Evolutionary conservation across 2,797 vertebrate genomes (phyloP).

Genomic region (Hydrocynus forskahlii): DNA sequence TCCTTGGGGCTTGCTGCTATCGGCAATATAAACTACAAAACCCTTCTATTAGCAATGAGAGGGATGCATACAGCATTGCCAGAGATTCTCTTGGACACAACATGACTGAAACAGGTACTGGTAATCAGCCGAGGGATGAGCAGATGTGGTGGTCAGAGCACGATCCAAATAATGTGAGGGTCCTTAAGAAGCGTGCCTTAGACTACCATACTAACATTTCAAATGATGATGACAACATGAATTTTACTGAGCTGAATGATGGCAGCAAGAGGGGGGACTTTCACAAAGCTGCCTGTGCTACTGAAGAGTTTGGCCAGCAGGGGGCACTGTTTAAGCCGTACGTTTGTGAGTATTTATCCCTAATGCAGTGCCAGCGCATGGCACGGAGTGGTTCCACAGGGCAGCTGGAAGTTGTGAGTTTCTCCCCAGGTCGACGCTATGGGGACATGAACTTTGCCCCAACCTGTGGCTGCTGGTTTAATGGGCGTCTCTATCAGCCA

Average conservation of each 20-base stretch:
- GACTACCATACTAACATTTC: background rate
- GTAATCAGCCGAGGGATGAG: background rate
- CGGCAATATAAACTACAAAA: constrained; percentile 49
- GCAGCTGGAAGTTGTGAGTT: constrained; percentile 57
- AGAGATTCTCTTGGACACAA: background rate
- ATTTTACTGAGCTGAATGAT: background rate
- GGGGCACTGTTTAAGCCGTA: constrained; percentile 49
- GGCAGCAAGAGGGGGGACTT: background rate
- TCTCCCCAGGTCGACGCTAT: constrained; percentile 60
- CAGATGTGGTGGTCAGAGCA: background rate
- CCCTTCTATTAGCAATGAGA: constrained; percentile 31
- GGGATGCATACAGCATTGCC: constrained; percentile 41
- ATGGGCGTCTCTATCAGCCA: constrained; percentile 32
- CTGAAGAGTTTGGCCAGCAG: constrained; percentile 32
- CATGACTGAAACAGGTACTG: background rate
- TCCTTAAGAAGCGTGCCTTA: background rate
- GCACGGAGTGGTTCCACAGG: constrained; percentile 29
- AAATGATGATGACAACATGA: background rate
- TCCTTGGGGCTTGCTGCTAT: constrained; percentile 67
- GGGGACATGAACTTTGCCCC: constrained; percentile 48
- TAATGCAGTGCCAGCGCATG: constrained; percentile 55
- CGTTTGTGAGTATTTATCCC: constrained; percentile 57
- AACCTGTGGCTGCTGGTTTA: constrained; percentile 58
- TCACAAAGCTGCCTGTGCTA: background rate
- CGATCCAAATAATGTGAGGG: background rate